Evolutionary conservation across 2,113 vertebrate genomes (phyloP), one percentile per base, ranked within the genome.

Genomic region (Mustela lutreola): DNA sequence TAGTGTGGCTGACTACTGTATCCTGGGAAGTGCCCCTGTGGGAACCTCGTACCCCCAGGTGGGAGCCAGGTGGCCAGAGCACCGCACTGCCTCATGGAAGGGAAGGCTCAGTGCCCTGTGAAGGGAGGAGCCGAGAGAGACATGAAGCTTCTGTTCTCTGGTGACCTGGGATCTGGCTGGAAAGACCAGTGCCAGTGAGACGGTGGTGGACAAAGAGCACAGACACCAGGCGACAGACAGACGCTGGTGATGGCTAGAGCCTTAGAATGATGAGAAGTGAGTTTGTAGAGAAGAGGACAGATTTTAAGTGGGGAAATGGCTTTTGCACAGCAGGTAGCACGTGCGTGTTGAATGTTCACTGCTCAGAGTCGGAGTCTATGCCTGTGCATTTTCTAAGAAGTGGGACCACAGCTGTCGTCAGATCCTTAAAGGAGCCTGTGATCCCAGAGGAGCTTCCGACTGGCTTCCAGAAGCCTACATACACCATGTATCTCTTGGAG

Each of bases 171-270:
- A 50, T 39, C 56, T 3, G 21, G 50, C 7, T 65, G 62, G 4
- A 50, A 65, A 89, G 73, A 28, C 5, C 11, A 18, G 80, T 18
- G 42, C 12, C 5, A 26, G 70, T 14, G 28, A 62, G 80, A 83
- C 19, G 18, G 31, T 26, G 50, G 12, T 7, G 42, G 67, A 60
- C 2, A 50, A 36, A 28, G 10, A 18, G 31, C 4, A 1, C 28
- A 28, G 39, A 79, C 5, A 48, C 36, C 53, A 73, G 0, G 1
- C 4, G 9, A 84, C 22, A n/a, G 9, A 84, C 22, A n/a, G 75
- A 28, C 4, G 28, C 60, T 5, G 3, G 0, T 1, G 8, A 76
- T 4, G 9, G 21, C 48, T 0, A 28, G 42, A 65, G 33, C 1
- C 45, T 56, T 11, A 2, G 12, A 60, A 12, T 0, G 0, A 33